A percentile compares a stretch with the other conserved stretches of the same genome.
Evolutionary conservation across 2,797 vertebrate species (phyloP).

Genomic region (Gambelia wislizenii): DNA sequence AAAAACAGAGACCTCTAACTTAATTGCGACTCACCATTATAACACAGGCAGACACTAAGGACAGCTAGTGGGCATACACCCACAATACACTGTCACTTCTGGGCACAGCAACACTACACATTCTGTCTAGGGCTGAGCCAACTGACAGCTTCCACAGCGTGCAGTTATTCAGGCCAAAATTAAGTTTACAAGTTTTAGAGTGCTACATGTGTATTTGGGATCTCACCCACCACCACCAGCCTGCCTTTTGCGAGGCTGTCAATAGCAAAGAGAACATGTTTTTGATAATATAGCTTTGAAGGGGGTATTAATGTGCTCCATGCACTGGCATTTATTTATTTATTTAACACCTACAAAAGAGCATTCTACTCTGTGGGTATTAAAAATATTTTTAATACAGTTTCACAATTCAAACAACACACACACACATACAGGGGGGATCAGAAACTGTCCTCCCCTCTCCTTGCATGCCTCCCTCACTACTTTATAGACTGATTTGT

Average conservation of each 20-base stretch:
- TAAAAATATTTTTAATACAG: neutral
- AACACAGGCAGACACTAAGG: constrained; percentile 73
- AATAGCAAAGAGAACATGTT: neutral
- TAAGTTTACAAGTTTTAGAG: constrained; percentile 70
- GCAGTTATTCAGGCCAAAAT: constrained; percentile 65
- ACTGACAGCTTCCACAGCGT: constrained; percentile 56
- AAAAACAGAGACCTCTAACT: constrained; percentile 46
- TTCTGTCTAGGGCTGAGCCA: constrained; percentile 47
- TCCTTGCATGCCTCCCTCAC: neutral
- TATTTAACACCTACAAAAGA: constrained; percentile 44
- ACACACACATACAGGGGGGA: neutral
- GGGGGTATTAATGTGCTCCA: constrained; percentile 43
- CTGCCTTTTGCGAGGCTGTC: neutral
- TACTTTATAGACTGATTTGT: constrained; percentile 60
- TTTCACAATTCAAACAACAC: neutral
- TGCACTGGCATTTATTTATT: constrained; percentile 11
- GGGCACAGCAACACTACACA: constrained; percentile 48
- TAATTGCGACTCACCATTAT: constrained; percentile 71
- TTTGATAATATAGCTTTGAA: constrained; percentile 41
- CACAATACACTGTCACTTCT: constrained; percentile 72
- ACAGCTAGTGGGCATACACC: constrained; percentile 80
- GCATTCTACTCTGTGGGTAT: constrained; percentile 35
- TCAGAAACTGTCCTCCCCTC: too few relatives aligned
- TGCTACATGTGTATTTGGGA: constrained; percentile 29
- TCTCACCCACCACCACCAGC: neutral